A percentile compares a stretch with the other conserved stretches of the same genome.
phyloP scores from a whole-genome alignment of 2,888 invertebrate genomes.

The Aphrophora alni region DNA sequence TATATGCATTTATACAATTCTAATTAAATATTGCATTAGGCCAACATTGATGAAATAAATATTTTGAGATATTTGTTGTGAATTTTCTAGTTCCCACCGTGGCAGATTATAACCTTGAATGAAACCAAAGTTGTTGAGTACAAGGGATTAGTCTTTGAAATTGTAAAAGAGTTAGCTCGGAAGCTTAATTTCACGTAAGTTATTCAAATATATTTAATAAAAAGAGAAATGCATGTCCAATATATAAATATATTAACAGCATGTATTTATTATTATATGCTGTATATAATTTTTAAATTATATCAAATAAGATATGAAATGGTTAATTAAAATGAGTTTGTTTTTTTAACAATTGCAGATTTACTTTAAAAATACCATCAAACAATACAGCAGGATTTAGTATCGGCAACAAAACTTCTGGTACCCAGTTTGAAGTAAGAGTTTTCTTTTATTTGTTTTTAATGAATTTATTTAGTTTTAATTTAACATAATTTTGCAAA shows the following conservation, averaged over 20 bases:
- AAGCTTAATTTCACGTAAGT: conserved; percentile 81
- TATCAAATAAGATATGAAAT: too few species aligned
- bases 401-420: not conserved
- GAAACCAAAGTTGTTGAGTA: conserved; percentile 66
- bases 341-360: not conserved
- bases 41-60: too few species aligned
- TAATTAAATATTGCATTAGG: too few species aligned
- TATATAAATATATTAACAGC: too few species aligned
- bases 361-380: conserved; percentile 4
- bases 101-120: conserved; percentile 75
- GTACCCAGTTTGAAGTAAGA: not conserved
- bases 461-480: too few species aligned
- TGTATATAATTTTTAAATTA: too few species aligned
- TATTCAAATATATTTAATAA: too few species aligned
- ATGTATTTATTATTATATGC: too few species aligned
- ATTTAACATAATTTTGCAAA: too few species aligned
- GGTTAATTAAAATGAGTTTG: too few species aligned
- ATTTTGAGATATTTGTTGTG: conserved; percentile 7
- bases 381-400: not conserved
- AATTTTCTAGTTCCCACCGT: conserved; percentile 79
- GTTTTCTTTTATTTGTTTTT: not conserved
- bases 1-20: too few species aligned
- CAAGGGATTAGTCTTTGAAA: conserved; percentile 79
- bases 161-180: conserved; percentile 74
- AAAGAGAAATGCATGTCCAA: too few species aligned